Evolutionary conservation across 2,888 invertebrate species (phyloP), one percentile per base, ranked within the genome.

Genomic region (Halocaridina rubra): DNA sequence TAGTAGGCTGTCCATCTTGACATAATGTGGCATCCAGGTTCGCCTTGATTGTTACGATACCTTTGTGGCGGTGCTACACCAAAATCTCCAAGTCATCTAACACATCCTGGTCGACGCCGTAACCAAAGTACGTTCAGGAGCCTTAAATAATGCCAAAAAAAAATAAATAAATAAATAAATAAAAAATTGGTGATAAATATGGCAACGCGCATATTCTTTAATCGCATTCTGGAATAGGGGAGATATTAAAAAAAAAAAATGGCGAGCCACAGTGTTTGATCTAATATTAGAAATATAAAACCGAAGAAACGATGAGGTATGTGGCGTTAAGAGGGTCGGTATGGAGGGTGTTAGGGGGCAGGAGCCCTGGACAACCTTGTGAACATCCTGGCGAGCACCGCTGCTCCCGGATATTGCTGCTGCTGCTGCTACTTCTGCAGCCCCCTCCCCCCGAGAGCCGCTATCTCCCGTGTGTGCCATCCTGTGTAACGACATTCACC

Each of bases 351-450:
- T 3, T 5, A 22, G 29, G 3, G 3, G 4, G 64, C 3, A n/a
- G 64, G 64, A 69, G 69, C 32, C 13, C 32, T 30, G 32, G 69
- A 69, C 69, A 69, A 69, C 69, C 69, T 69, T 69, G 69, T 69
- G 69, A 69, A 69, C 69, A 69, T 69, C 69, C 69, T 69, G 69
- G 69, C 69, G 69, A 69, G 69, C 69, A 69, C 69, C 69, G 32
- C 69, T 69, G 69, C 69, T 69, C 69, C 69, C 69, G 69, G 32
- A 30, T 69, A 69, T 69, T 22, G 29, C 30, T 19, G 19, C 39
- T 33, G 22, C 39, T 10, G 24, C 22, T 39, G 2, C 46, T 33
- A 16, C 39, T 30, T 29, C 46, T 30, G n/a, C 72, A 10, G 7
- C 39, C 33, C 22, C 13, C 10, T 16, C 16, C n/a, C 39, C 4